Base-by-base conservation (phyloP, 1,140 invertebrate genomes). In the Drosophila orosa region DNA sequence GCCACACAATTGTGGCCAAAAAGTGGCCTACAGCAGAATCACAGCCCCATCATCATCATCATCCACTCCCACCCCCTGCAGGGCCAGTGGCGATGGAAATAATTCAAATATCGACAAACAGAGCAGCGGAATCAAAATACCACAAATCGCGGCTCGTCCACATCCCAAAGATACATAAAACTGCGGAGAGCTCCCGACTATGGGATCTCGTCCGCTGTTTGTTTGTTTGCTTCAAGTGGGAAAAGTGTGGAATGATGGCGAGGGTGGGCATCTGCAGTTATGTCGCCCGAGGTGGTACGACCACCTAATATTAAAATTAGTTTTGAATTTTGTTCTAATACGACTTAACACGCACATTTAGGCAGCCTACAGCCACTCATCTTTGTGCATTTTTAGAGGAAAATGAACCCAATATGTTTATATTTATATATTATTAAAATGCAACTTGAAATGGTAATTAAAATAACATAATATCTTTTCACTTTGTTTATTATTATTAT, bases 91-190 rank as follows among this genome's bases (percentile, higher is more conserved):
- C 65, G 81, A 78, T 81, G 69, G 74, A 86, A 86, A 86, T 78
- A 86, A 81, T 86, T 86, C 82, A 86, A 82, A 86, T 86, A 86
- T 81, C 78, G 77, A 85, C 76, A 82, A 79, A 74, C 71, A 76
- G 31, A 67, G 48, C 66, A 67, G 45, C 62, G 66, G 66, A 67
- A 68, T 67, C 63, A 65, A 76, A 61, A 76, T 54, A 44, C 82
- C 71, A 75, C 80, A 79, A 76, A 85, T 67, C 61, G 80, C 74
- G 50, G 66, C 58, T 60, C 59, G 71, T 66, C 56, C 68, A 59
- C 47, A 79, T 75, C 57, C 66, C 45, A 65, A 77, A 84, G 73
- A 77, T 84, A 76, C 74, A 81, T 61, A 80, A 75, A 79, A 35
- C 22, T 68, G 48, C 29, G 40, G 44, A 29, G 37, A 45, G 44